These are phyloP conservation scores for Dryobotodes eremita DNA, from an alignment of 2,888 invertebrate genomes.

Conservation along the genomic window DNA sequence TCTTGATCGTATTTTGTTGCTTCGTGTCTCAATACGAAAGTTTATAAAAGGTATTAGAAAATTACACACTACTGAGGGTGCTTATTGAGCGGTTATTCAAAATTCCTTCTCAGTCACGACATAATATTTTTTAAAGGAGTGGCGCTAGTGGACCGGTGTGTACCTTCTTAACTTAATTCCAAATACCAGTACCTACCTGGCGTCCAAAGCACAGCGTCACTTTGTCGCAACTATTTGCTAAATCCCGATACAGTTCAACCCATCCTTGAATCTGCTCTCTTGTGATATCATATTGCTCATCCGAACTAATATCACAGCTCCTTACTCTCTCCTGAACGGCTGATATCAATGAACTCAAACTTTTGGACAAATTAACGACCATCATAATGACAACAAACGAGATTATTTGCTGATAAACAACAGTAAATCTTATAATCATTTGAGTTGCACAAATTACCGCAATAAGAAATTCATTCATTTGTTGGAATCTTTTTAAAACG, in stretches of 20 bases:
- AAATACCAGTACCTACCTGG: constrained; percentile 13
- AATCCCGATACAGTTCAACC: constrained; percentile 35
- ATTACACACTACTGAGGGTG: too few species aligned
- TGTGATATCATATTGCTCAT: too few species aligned
- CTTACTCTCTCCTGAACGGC: background rate
- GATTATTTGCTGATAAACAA: constrained; percentile 18
- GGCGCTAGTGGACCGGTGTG: too few species aligned
- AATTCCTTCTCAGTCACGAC: too few species aligned
- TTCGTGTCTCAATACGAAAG: too few species aligned
- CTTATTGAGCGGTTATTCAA: too few species aligned
- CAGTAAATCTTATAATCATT: background rate
- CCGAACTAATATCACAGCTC: background rate
- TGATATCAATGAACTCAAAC: constrained; percentile 14
- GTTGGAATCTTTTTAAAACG: background rate
- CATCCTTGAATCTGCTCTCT: constrained; percentile 14
- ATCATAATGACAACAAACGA: constrained; percentile 15
- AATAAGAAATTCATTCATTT: background rate
- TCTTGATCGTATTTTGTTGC: too few species aligned
- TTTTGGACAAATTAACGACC: constrained; percentile 11
- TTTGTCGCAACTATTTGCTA: constrained; percentile 23
- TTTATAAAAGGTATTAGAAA: too few species aligned
- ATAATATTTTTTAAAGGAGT: too few species aligned
- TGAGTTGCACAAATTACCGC: background rate
- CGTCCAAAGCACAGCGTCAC: constrained; percentile 26
- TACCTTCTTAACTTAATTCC: too few species aligned